A percentile compares a stretch with the other conserved stretches of the same genome.
phyloP scores from a whole-genome alignment of 2,888 invertebrate species.

The Electrophaes corylata region DNA sequence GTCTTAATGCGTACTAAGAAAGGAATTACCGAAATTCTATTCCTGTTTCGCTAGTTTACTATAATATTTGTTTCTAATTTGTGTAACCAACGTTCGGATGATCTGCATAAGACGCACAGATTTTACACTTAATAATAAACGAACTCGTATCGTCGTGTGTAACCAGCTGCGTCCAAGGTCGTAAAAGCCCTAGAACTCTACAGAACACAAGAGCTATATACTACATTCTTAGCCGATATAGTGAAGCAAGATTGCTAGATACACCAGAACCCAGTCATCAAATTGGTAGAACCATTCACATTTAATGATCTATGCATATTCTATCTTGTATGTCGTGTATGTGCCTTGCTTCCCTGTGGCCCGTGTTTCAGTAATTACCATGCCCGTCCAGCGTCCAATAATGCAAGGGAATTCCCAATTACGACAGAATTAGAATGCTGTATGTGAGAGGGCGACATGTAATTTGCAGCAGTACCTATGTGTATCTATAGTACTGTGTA shows the following conservation, averaged over 20 bases:
- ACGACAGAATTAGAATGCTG: slow-evolving; percentile 19
- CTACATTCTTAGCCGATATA: neutral
- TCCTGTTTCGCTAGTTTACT: too few species aligned
- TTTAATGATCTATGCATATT: slow-evolving; percentile 2
- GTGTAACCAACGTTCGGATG: too few species aligned
- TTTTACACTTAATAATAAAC: too few species aligned
- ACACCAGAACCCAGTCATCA: neutral
- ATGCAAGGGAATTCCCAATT: slow-evolving; percentile 29
- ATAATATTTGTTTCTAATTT: too few species aligned
- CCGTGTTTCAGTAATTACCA: slow-evolving; percentile 30
- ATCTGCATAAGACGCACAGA: too few species aligned
- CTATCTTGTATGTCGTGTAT: slow-evolving; percentile 1
- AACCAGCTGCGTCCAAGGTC: too few species aligned
- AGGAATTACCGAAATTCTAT: too few species aligned
- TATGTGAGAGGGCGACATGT: slow-evolving; percentile 10
- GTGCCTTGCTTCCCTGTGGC: slow-evolving; percentile 17
- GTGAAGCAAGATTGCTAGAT: neutral
- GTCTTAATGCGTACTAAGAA: too few species aligned
- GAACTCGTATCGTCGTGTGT: too few species aligned
- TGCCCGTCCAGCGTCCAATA: slow-evolving; percentile 19
- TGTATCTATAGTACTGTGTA: too few species aligned
- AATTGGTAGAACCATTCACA: neutral
- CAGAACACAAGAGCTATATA: too few species aligned
- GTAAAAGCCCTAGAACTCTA: too few species aligned
- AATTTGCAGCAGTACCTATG: slow-evolving; percentile 5